A percentile compares a stretch with the other conserved stretches of the same genome.
Evolutionary conservation across 2,113 vertebrate genomes (phyloP).

Genomic region (Gasterosteus aculeatus): DNA sequence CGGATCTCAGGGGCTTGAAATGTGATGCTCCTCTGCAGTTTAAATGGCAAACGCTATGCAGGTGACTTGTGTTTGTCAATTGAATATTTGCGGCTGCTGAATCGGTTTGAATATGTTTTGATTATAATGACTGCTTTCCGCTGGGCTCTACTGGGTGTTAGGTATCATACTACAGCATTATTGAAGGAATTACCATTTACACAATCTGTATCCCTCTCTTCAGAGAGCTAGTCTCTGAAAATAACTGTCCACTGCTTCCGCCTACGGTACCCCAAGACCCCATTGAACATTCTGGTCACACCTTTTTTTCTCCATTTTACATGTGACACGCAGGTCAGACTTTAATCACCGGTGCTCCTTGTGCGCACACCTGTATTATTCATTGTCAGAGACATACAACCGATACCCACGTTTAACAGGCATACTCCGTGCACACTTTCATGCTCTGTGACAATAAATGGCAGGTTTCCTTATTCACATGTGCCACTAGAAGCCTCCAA

Average conservation of each 20-base stretch:
- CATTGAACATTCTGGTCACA: slow-evolving; percentile 45
- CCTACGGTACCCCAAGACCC: neutral
- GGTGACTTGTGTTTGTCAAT: slow-evolving; percentile 29
- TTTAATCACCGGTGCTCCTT: slow-evolving; percentile 19
- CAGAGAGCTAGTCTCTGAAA: slow-evolving; percentile 20
- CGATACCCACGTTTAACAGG: slow-evolving; percentile 27
- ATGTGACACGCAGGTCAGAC: slow-evolving; percentile 42
- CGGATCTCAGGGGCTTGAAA: slow-evolving; percentile 25
- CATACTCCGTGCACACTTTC: slow-evolving; percentile 34
- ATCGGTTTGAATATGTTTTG: slow-evolving; percentile 28
- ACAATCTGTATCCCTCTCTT: slow-evolving; percentile 14
- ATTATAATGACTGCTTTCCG: slow-evolving; percentile 32
- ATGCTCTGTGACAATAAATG: slow-evolving; percentile 49
- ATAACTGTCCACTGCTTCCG: slow-evolving; percentile 17
- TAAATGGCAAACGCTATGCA: slow-evolving; percentile 40
- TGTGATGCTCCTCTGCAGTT: slow-evolving; percentile 29
- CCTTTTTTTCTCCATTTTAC: slow-evolving; percentile 49
- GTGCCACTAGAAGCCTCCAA: slow-evolving; percentile 38
- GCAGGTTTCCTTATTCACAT: slow-evolving; percentile 55
- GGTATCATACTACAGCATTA: slow-evolving; percentile 36
- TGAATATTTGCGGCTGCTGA: slow-evolving; percentile 31
- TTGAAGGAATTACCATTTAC: slow-evolving; percentile 38
- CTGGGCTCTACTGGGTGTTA: slow-evolving; percentile 29
- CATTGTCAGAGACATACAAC: slow-evolving; percentile 42
- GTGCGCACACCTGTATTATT: slow-evolving; percentile 46